Evolutionary conservation across 2,888 invertebrate species (phyloP).

Genomic region (Rhagium mordax): DNA sequence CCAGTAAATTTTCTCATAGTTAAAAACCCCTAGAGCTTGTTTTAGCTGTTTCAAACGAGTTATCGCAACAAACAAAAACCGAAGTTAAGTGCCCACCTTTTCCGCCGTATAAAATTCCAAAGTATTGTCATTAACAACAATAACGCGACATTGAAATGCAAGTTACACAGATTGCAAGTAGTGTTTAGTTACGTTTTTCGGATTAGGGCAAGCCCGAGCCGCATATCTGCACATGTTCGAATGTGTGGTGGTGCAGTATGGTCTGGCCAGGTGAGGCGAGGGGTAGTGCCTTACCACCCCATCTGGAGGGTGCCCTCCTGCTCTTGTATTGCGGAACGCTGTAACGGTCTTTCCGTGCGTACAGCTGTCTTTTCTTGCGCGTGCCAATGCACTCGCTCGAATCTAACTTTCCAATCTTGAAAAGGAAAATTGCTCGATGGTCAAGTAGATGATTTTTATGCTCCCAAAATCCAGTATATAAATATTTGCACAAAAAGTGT

Average conservation of each 20-base stretch:
- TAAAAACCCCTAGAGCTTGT: background rate
- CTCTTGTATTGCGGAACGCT: constrained; percentile 50
- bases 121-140: background rate
- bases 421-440: background rate
- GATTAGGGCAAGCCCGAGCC: constrained; percentile 15
- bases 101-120: background rate
- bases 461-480: too few species aligned
- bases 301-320: constrained; percentile 52
- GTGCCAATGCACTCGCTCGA: constrained; percentile 50
- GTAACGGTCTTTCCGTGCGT: constrained; percentile 58
- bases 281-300: constrained; percentile 47
- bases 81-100: background rate
- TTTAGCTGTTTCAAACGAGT: background rate
- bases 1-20: too few species aligned
- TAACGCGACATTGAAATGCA: constrained; percentile 3
- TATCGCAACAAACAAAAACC: background rate
- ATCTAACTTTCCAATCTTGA: background rate
- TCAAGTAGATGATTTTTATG: too few species aligned
- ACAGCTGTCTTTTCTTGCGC: constrained; percentile 55
- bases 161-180: constrained; percentile 17
- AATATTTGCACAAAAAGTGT: too few species aligned
- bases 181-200: constrained; percentile 22
- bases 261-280: constrained; percentile 54
- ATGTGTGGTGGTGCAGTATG: constrained; percentile 44
- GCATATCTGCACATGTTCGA: constrained; percentile 37